These are phyloP conservation scores for Amblyteles armatorius DNA, from an alignment of 2,888 invertebrate genomes.

Conservation along the genomic window DNA sequence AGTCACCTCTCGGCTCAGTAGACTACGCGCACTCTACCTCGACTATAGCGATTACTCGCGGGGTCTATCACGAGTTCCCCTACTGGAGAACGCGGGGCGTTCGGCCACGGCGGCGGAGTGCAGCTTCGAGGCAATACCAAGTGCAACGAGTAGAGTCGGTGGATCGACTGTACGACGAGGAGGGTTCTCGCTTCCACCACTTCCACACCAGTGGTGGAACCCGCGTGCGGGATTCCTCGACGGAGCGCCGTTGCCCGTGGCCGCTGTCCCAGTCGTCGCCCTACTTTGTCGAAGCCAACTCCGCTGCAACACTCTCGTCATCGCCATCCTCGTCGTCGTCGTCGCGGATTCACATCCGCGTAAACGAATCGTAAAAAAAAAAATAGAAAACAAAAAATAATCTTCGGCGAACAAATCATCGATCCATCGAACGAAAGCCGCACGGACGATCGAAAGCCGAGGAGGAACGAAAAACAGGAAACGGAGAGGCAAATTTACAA, in stretches of 20 bases:
- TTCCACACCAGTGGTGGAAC: slow-evolving; percentile 73
- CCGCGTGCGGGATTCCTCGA: slow-evolving; percentile 77
- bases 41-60: slow-evolving; percentile 15
- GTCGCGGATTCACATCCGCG: slow-evolving; percentile 16
- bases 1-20: slow-evolving; percentile 2
- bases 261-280: slow-evolving; percentile 84
- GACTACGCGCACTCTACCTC: background rate
- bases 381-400: background rate
- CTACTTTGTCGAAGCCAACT: slow-evolving; percentile 84
- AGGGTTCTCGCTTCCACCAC: slow-evolving; percentile 78
- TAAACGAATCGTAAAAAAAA: slow-evolving; percentile 23
- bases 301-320: slow-evolving; percentile 74
- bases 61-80: slow-evolving; percentile 72
- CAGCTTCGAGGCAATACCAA: slow-evolving; percentile 20
- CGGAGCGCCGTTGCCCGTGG: slow-evolving; percentile 82
- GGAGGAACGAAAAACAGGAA: slow-evolving; percentile 10
- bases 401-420: slow-evolving; percentile 19
- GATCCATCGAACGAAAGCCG: slow-evolving; percentile 14
- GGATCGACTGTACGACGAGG: slow-evolving; percentile 66
- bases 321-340: slow-evolving; percentile 41
- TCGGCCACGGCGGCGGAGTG: slow-evolving; percentile 22
- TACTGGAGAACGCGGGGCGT: slow-evolving; percentile 74
- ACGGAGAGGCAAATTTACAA: background rate
- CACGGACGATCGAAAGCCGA: slow-evolving; percentile 20
- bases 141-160: slow-evolving; percentile 36